Percentiles rank a stretch among this genome's conserved stretches.
These are phyloP conservation scores for Catocala nupta DNA, from an alignment of 2,888 invertebrate genomes.

Conservation along the genomic window DNA sequence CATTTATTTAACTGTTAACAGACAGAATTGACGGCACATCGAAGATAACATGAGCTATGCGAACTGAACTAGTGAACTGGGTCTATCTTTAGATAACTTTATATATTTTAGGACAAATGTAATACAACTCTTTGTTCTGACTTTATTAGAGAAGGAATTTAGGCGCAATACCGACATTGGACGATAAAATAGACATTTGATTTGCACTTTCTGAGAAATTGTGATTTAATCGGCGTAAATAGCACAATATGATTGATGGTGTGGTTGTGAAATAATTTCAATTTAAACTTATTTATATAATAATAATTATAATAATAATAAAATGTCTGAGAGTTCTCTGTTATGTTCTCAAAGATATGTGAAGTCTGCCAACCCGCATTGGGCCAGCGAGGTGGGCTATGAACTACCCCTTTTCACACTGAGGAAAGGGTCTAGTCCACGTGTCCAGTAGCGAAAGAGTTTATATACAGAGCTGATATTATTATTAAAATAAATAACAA, in stretches of 20 bases:
- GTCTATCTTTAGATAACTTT: slow-evolving; percentile 25
- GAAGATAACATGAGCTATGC: slow-evolving; percentile 18
- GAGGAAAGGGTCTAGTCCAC: too few species aligned
- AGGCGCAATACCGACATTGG: slow-evolving; percentile 1
- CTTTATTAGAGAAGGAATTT: slow-evolving; percentile 6
- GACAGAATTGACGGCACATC: slow-evolving; percentile 43
- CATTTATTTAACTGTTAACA: not conserved
- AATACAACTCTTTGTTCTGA: slow-evolving; percentile 28
- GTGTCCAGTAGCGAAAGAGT: too few species aligned
- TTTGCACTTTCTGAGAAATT: not conserved
- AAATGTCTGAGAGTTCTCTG: too few species aligned
- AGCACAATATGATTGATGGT: not conserved
- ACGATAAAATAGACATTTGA: not conserved
- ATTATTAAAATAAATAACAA: too few species aligned
- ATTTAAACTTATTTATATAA: too few species aligned
- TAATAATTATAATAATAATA: too few species aligned
- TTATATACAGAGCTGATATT: too few species aligned
- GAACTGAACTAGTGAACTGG: slow-evolving; percentile 30
- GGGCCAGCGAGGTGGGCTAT: too few species aligned
- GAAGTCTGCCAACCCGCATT: too few species aligned
- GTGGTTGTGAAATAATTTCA: too few species aligned
- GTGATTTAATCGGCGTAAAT: slow-evolving; percentile 3
- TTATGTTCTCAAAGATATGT: too few species aligned
- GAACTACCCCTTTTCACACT: too few species aligned
- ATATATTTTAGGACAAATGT: slow-evolving; percentile 20